A percentile compares a stretch with the other conserved stretches of the same genome.
Conservation (phyloP, 2,113 vertebrate genomes). For the Echinops telfairi region DNA sequence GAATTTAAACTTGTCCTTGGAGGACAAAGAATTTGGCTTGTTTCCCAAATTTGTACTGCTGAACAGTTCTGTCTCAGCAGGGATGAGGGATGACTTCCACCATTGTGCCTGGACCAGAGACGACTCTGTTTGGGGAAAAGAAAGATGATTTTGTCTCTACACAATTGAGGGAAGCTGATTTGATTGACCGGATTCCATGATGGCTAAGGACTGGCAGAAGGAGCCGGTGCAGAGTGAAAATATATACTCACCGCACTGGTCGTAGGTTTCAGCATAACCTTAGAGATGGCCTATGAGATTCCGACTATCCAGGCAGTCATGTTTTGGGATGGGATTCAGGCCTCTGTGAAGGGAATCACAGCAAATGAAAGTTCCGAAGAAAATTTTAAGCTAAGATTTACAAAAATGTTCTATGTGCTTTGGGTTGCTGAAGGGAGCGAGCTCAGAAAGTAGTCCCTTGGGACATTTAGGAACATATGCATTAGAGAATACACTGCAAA, state of each 20-base stretch:
- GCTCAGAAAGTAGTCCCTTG: conserved; percentile 44
- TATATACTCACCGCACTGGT: background rate
- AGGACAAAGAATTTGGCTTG: background rate
- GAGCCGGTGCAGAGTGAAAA: background rate
- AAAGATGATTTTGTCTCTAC: background rate
- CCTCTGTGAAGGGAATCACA: background rate
- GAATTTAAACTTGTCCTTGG: background rate
- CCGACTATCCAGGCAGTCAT: background rate
- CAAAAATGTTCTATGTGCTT: background rate
- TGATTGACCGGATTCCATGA: background rate
- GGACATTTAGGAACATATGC: conserved; percentile 56
- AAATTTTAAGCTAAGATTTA: conserved; percentile 24
- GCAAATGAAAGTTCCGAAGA: conserved; percentile 46
- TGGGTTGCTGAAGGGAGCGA: conserved; percentile 1
- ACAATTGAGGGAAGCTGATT: background rate
- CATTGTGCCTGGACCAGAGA: background rate
- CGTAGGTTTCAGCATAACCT: background rate
- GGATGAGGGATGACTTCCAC: background rate
- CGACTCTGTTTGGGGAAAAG: background rate
- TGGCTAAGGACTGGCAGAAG: background rate
- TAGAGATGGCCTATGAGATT: background rate
- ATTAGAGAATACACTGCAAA: background rate
- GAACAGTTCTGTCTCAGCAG: background rate
- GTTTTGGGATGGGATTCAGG: conserved; percentile 5
- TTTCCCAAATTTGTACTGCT: background rate